Conservation (phyloP, 2,888 invertebrate species). For the Drosophila neutralis region DNA sequence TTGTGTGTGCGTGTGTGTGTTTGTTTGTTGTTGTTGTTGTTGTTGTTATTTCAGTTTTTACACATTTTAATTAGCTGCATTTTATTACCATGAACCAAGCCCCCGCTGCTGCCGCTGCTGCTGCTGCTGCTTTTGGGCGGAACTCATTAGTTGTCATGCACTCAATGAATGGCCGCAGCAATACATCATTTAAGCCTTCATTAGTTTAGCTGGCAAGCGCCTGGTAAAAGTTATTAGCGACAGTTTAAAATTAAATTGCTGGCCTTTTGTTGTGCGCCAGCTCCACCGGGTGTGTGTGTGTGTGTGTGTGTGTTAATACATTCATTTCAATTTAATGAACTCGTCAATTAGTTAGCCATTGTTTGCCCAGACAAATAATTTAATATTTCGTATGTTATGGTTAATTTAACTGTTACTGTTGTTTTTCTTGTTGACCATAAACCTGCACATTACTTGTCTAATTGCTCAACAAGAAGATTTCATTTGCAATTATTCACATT, state of each 20-base stretch:
- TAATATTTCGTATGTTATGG: conserved; percentile 32
- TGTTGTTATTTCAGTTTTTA: conserved; percentile 38
- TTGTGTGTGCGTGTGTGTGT: conserved; percentile 1
- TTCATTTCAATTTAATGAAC: conserved; percentile 78
- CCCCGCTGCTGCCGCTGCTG: conserved; percentile 1
- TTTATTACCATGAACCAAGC: conserved; percentile 56
- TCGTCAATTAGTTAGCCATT: conserved; percentile 76
- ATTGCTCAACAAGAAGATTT: conserved; percentile 2
- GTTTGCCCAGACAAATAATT: conserved; percentile 66
- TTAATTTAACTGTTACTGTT: conserved; percentile 8
- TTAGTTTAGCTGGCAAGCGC: conserved; percentile 72
- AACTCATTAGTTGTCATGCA: conserved; percentile 62
- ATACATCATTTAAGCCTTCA: conserved; percentile 79
- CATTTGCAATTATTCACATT: conserved; percentile 7
- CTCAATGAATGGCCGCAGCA: conserved; percentile 62
- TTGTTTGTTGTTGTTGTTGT: background rate
- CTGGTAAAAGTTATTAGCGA: conserved; percentile 79
- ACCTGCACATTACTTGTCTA: background rate
- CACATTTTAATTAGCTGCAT: conserved; percentile 77
- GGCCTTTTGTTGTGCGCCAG: conserved; percentile 40
- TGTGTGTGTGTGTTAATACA: conserved; percentile 56
- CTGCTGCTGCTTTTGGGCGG: conserved; percentile 14
- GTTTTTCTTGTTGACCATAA: conserved; percentile 1
- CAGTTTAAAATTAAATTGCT: conserved; percentile 79
- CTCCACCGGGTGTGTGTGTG: background rate